These are phyloP conservation scores for Puma concolor DNA, from an alignment of 2,113 vertebrate genomes.

Conservation along the genomic window DNA sequence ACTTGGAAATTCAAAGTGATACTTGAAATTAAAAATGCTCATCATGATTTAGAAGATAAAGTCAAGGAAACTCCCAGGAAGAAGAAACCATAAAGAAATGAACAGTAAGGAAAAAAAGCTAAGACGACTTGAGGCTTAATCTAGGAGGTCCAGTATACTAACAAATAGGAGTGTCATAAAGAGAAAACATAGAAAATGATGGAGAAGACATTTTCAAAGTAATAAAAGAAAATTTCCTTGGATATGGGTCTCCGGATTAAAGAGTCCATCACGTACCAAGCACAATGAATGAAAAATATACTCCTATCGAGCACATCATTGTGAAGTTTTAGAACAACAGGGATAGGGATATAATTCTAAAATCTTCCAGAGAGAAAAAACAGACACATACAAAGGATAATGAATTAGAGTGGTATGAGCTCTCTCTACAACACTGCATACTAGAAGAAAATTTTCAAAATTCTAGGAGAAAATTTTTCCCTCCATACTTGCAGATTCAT, in stretches of 20 bases:
- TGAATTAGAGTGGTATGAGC: not conserved
- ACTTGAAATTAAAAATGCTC: not conserved
- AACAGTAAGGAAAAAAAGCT: not conserved
- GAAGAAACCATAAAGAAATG: not conserved
- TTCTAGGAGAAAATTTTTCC: not conserved
- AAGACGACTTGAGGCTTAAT: not conserved
- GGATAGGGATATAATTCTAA: not conserved
- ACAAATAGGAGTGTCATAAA: not conserved
- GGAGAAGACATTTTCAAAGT: not conserved
- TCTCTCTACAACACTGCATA: not conserved
- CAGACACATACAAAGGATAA: not conserved
- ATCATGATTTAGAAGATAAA: not conserved
- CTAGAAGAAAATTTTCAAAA: conserved; percentile 10
- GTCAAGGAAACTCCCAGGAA: not conserved
- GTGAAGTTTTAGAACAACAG: not conserved
- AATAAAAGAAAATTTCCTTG: not conserved
- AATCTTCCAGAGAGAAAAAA: not conserved
- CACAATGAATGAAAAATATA: conserved; percentile 14
- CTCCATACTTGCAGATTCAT: not conserved
- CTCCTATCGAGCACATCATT: not conserved
- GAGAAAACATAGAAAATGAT: not conserved
- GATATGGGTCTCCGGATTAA: not conserved
- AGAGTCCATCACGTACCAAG: not conserved
- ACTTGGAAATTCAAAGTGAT: conserved; percentile 19
- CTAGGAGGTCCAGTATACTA: not conserved